phyloP scores from a whole-genome alignment of 1,140 invertebrate species.

The Pentalonia nigronervosa region DNA sequence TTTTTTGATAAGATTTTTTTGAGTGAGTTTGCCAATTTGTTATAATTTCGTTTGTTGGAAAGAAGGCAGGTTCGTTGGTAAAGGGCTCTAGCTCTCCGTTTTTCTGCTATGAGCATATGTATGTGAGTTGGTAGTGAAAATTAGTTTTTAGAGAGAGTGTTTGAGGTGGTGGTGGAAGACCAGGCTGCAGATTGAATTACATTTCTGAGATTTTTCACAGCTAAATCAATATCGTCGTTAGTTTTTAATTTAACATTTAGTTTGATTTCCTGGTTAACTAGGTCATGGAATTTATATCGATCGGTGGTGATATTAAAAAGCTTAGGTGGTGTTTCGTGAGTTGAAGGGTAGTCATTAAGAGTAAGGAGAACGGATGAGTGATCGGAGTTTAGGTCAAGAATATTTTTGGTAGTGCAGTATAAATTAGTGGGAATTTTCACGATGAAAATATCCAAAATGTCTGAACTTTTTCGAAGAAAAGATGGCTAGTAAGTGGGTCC shows the following conservation, averaged over 20 bases:
- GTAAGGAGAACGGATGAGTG: neutral
- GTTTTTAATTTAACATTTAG: neutral
- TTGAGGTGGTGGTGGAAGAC: neutral
- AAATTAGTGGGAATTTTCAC: neutral
- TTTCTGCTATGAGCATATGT: neutral
- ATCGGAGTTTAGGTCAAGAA: neutral
- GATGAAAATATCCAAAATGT: no score
- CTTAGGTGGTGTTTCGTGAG: neutral
- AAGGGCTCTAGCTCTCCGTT: conserved; percentile 18
- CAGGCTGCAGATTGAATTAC: no score
- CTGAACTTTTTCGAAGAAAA: no score
- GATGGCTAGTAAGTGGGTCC: no score
- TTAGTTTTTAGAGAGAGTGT: neutral
- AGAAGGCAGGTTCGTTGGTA: neutral
- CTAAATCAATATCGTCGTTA: neutral
- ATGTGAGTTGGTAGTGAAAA: neutral
- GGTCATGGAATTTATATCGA: neutral
- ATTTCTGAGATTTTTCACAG: neutral
- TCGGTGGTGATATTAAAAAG: neutral
- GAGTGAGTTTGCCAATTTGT: neutral
- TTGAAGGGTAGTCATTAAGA: neutral
- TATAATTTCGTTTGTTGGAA: neutral
- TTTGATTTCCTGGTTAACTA: neutral
- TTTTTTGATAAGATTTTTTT: conserved; percentile 18
- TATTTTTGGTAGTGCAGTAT: neutral